Percentiles rank a stretch among this genome's conserved stretches.
These are phyloP conservation scores for Hirtodrosophila confusa DNA, from an alignment of 2,888 invertebrate species.

Conservation along the genomic window DNA sequence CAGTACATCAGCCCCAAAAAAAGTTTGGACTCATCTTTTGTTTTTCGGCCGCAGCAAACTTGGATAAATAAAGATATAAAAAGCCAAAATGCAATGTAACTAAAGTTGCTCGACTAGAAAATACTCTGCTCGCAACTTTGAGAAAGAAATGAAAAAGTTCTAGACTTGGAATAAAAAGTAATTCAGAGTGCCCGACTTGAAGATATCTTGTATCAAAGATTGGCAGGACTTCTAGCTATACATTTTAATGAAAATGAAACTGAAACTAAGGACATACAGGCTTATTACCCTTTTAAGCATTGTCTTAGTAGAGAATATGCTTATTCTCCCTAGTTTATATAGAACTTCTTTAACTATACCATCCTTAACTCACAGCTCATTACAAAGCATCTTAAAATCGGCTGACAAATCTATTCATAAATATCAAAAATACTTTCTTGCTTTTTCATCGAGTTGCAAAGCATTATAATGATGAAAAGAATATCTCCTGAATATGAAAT, in stretches of 20 bases:
- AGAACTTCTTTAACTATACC: too few relatives aligned
- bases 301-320: too few relatives aligned
- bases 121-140: background rate
- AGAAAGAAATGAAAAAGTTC: too few relatives aligned
- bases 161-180: too few relatives aligned
- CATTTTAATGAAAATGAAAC: too few relatives aligned
- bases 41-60: constrained; percentile 20
- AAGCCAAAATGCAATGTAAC: background rate
- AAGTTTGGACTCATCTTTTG: constrained; percentile 63
- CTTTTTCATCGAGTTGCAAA: constrained; percentile 46
- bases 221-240: too few relatives aligned
- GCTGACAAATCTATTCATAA: constrained; percentile 30
- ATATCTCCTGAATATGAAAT: constrained; percentile 77
- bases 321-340: too few relatives aligned
- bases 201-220: too few relatives aligned
- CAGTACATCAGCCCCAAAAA: constrained; percentile 27
- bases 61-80: constrained; percentile 10
- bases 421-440: constrained; percentile 55
- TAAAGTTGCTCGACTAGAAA: background rate
- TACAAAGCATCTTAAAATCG: background rate
- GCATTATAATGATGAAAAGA: constrained; percentile 61
- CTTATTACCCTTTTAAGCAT: too few relatives aligned
- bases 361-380: background rate
- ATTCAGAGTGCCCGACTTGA: too few relatives aligned
- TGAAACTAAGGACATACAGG: too few relatives aligned